Evolutionary conservation across 2,113 vertebrate species (phyloP).

Genomic region (Aleadryas rufinucha): DNA sequence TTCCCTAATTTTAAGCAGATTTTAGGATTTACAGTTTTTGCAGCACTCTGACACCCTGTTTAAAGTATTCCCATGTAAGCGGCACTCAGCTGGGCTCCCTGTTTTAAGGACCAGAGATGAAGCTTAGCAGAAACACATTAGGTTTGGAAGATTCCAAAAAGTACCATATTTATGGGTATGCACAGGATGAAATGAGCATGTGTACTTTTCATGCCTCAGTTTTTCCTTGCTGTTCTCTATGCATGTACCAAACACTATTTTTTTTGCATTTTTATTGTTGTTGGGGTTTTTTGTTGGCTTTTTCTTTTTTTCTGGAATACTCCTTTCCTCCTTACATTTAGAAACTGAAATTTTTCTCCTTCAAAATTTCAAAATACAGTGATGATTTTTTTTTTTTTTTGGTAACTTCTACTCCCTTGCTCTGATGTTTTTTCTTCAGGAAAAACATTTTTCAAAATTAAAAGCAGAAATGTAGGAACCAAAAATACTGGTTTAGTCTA

Average conservation of each 20-base stretch:
- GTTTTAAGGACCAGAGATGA: neutral
- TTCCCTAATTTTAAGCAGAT: neutral
- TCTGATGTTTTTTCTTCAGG: neutral
- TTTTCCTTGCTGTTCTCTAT: neutral
- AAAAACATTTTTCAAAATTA: neutral
- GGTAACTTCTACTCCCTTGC: neutral
- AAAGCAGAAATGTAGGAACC: neutral
- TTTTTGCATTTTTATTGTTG: neutral
- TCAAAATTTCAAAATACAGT: neutral
- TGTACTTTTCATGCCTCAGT: accelerated
- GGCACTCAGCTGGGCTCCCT: neutral
- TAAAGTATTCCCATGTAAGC: neutral
- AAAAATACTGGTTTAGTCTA: neutral
- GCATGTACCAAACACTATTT: neutral
- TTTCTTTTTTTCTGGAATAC: neutral
- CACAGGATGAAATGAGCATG: neutral
- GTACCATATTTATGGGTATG: neutral
- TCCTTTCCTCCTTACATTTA: neutral
- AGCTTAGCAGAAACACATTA: neutral
- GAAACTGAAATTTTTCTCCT: neutral
- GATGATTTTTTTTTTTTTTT: neutral
- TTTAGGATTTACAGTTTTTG: neutral
- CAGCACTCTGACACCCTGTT: neutral
- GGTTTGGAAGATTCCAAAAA: neutral
- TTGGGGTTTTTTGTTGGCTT: neutral